Evolutionary conservation across 2,888 invertebrate genomes (phyloP), one percentile per base, ranked within the genome.

Genomic region (Netelia melanura): DNA sequence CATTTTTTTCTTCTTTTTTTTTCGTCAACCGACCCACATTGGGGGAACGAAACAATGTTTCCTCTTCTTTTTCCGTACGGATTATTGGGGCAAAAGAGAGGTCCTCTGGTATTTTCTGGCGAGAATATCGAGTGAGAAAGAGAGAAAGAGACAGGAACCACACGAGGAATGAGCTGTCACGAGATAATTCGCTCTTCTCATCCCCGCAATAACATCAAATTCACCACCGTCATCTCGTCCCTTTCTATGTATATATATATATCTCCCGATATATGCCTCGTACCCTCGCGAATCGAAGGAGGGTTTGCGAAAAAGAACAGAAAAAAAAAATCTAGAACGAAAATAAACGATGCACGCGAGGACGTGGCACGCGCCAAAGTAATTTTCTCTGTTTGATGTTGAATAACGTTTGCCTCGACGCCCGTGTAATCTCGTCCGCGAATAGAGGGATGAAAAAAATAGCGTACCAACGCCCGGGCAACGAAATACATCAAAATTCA

Each of bases 141-240:
- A 25, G 21, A 62, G 8, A 62, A 30, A 38, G 76, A 74, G 25
- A 38, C 75, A 71, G 38, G 52, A 58, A 83, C 48, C 48, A 30
- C 77, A 43, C 72, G 83, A 84, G 81, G 78, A 87, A 87, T 87
- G 86, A 87, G 81, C 87, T 84, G 87, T 87, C 86, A 84, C 79
- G 70, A 58, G 79, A 83, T 86, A 86, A 87, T 87, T 85, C 81
- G 81, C 83, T 85, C 70, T 70, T 86, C 68, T 74, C 58, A 70
- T 38, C 62, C 23, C 52, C n/a, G 56, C 23, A 30, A 14, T 21
- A 14, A 14, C 52, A 43, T 21, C 25, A 54, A 64, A 38, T 61
- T 61, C 61, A 43, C 23, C 77, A 10, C 9, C 52, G 9, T 8
- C 3, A 38, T 71, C 54, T 30, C 64, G 23, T 43, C 58, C 23